A percentile compares a stretch with the other conserved stretches of the same genome.
These are phyloP conservation scores for Capreolus pygargus DNA, from an alignment of 2,113 vertebrate genomes.

Conservation along the genomic window DNA sequence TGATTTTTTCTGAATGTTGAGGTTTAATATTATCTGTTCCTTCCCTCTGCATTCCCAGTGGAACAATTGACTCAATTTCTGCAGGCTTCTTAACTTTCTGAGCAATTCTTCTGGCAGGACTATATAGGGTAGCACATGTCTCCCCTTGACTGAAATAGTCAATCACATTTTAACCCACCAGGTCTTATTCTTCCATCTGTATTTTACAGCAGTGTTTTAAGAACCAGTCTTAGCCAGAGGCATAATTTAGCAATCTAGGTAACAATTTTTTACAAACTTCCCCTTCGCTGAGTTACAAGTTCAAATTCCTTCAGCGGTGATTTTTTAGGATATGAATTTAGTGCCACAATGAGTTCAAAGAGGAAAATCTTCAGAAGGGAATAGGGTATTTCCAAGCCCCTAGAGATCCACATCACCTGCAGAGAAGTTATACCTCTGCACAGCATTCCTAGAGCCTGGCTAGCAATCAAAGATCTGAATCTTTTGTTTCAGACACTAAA, in stretches of 20 bases:
- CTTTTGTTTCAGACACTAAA: neutral
- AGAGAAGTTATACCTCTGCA: neutral
- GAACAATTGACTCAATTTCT: slow-evolving; percentile 65
- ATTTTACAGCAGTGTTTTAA: slow-evolving; percentile 12
- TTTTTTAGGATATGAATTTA: slow-evolving; percentile 32
- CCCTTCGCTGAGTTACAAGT: slow-evolving; percentile 29
- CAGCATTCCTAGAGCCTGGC: neutral
- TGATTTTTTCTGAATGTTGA: slow-evolving; percentile 56
- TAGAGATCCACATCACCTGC: neutral
- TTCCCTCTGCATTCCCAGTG: slow-evolving; percentile 8
- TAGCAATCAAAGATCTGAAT: slow-evolving; percentile 14
- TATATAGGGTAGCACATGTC: neutral
- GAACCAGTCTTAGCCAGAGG: slow-evolving; percentile 4
- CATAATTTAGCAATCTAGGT: slow-evolving; percentile 32
- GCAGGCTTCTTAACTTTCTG: slow-evolving; percentile 25
- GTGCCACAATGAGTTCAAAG: slow-evolving; percentile 29
- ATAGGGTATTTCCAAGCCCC: neutral
- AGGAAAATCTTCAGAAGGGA: slow-evolving; percentile 12
- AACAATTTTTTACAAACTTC: slow-evolving; percentile 53
- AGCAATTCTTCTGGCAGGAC: neutral
- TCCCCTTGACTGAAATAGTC: neutral
- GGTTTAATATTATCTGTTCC: slow-evolving; percentile 57
- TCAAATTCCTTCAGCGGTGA: slow-evolving; percentile 47
- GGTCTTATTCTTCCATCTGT: neutral
- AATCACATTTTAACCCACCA: slow-evolving; percentile 23